These are phyloP conservation scores for Aix galericulata DNA, from an alignment of 2,113 vertebrate species.

Conservation along the genomic window DNA sequence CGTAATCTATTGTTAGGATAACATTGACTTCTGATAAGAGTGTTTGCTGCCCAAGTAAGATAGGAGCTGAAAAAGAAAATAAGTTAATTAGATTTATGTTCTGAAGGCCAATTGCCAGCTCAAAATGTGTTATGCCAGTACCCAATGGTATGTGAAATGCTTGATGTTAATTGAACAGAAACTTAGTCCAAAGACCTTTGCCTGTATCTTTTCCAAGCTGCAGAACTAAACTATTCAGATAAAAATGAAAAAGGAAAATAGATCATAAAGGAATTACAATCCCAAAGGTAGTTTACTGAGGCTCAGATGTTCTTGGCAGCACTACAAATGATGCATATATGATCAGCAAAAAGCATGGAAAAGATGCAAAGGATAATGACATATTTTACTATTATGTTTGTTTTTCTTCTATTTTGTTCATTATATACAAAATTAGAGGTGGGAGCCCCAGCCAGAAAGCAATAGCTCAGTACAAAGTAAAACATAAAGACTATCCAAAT, in stretches of 20 bases:
- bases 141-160: not conserved
- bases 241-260: slow-evolving; percentile 41
- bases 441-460: slow-evolving; percentile 30
- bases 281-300: slow-evolving; percentile 40
- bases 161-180: slow-evolving; percentile 28
- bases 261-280: slow-evolving; percentile 50
- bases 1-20: not conserved
- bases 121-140: not conserved
- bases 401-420: slow-evolving; percentile 25
- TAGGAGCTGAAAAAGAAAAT: slow-evolving; percentile 23
- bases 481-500: not conserved
- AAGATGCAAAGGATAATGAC: slow-evolving; percentile 36
- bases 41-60: not conserved
- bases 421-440: slow-evolving; percentile 48
- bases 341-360: slow-evolving; percentile 15
- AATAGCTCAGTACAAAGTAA: slow-evolving; percentile 1
- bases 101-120: slow-evolving; percentile 11
- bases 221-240: not conserved
- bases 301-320: slow-evolving; percentile 43
- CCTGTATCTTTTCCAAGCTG: slow-evolving; percentile 30
- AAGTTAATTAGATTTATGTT: slow-evolving; percentile 31
- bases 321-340: slow-evolving; percentile 20
- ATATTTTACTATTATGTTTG: slow-evolving; percentile 41
- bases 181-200: slow-evolving; percentile 37
- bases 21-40: not conserved